phyloP scores from a whole-genome alignment of 1,140 invertebrate species.

The Drosophila parabipectinata region DNA sequence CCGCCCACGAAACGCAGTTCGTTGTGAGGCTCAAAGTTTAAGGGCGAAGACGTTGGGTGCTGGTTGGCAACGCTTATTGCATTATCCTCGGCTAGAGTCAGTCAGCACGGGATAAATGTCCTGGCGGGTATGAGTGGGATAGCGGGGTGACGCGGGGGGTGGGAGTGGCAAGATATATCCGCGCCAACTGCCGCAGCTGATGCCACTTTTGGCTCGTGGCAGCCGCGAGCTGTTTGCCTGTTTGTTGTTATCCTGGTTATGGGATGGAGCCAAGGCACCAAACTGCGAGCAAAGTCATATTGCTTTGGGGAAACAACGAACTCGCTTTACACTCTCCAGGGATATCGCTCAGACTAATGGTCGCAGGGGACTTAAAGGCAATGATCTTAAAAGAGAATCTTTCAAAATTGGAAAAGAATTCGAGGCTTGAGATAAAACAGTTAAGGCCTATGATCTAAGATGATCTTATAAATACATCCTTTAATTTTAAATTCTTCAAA shows the following conservation, averaged over 20 bases:
- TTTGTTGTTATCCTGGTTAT: constrained; percentile 63
- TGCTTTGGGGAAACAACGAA: constrained; percentile 4
- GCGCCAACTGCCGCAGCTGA: constrained; percentile 78
- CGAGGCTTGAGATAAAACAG: neutral
- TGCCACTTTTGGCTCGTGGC: constrained; percentile 79
- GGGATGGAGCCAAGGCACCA: constrained; percentile 44
- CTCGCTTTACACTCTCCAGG: constrained; percentile 33
- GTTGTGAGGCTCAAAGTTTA: constrained; percentile 60
- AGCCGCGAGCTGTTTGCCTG: constrained; percentile 68
- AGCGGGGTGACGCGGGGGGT: neutral
- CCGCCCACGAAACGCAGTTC: constrained; percentile 59
- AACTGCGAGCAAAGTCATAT: constrained; percentile 24
- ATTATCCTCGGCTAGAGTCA: constrained; percentile 63
- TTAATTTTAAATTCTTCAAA: too few relatives aligned
- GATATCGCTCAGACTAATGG: constrained; percentile 21
- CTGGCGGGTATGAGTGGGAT: constrained; percentile 1
- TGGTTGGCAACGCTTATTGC: constrained; percentile 78
- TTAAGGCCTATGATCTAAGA: too few relatives aligned
- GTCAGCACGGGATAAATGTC: constrained; percentile 24
- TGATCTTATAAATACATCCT: too few relatives aligned
- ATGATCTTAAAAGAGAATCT: neutral
- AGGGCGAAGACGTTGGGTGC: constrained; percentile 46
- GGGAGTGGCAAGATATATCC: constrained; percentile 61
- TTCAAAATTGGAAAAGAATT: neutral
- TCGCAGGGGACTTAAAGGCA: neutral